Evolutionary conservation across 2,888 invertebrate species (phyloP), one percentile per base, ranked within the genome.

Genomic region (Tachystola acroxantha): DNA sequence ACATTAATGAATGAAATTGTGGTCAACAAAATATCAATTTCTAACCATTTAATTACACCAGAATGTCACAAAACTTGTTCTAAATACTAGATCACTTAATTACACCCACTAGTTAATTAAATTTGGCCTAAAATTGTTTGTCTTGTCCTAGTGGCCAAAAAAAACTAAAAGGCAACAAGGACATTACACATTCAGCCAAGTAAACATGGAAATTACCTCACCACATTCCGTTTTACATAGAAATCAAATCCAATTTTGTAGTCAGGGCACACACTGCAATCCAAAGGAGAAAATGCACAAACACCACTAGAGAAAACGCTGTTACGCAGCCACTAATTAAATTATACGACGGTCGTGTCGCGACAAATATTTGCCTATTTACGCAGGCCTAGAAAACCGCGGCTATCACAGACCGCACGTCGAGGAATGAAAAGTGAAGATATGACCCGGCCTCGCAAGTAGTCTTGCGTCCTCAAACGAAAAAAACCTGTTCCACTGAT

Each of bases 401-500:
- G 19, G 28, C 10, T 16, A 22, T n/a, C 33, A 11, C 32, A 34
- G 39, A 35, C 33, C 7, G 20, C 26, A 24, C 40, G 44, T 37
- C 50, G 46, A 54, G 64, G 65, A 67, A 62, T 47, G 53, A 73
- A 70, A 69, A 64, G 59, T 65, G 64, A 75, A 66, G 66, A 63
- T 53, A 42, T 60, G 58, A 60, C 57, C 65, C 69, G 69, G 69
- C 68, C 70, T 68, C 66, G 57, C 60, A 48, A 22, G 43, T 32
- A 37, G 46, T 40, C 45, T 44, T 46, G 59, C 57, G 56, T 64
- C 64, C 62, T 62, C 58, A 45, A 64, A 33, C 26, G 16, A 36
- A 63, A 65, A 77, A 75, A 81, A 82, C 79, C 75, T 47, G 76
- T 74, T 74, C 51, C 37, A 36, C 55, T 53, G 56, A 72, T 70